Percentiles rank a stretch among this genome's conserved stretches.
phyloP scores from a whole-genome alignment of 2,113 vertebrate species.

The Hyaena hyaena region DNA sequence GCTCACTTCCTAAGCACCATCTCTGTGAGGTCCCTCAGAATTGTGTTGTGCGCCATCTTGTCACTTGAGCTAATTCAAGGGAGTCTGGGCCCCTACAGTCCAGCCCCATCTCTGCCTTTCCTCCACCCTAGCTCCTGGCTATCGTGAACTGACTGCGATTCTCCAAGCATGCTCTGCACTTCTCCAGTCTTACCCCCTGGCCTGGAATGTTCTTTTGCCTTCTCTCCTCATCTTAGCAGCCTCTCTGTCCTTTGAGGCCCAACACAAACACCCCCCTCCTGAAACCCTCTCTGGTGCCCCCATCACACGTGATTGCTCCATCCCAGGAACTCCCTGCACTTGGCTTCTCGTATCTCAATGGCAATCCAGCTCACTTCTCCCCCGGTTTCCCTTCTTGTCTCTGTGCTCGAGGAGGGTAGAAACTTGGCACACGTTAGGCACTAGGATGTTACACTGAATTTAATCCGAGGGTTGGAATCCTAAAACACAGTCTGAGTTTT shows the following conservation, averaged over 20 bases:
- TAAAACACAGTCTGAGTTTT: not conserved
- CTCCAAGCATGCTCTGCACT: not conserved
- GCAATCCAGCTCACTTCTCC: rapidly evolving
- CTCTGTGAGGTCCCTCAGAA: not conserved
- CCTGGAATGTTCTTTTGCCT: not conserved
- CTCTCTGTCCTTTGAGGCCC: not conserved
- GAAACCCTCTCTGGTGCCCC: not conserved
- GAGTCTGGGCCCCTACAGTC: no score
- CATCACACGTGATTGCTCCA: not conserved
- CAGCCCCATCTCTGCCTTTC: not conserved
- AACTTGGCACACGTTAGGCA: not conserved
- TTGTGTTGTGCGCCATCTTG: no score
- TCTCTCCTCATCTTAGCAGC: not conserved
- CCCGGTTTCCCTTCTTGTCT: not conserved
- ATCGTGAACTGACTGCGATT: not conserved
- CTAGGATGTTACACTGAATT: not conserved
- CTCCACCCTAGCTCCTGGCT: not conserved
- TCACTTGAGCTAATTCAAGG: not conserved
- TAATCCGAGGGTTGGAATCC: not conserved
- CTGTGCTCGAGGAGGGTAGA: not conserved
- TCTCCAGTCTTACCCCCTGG: not conserved
- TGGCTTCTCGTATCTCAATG: not conserved
- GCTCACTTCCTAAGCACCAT: not conserved
- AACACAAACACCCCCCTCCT: not conserved
- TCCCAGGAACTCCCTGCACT: not conserved